phyloP scores from a whole-genome alignment of 64 coral and sea anemone species.

The Hydrozoanthus tunicans region DNA sequence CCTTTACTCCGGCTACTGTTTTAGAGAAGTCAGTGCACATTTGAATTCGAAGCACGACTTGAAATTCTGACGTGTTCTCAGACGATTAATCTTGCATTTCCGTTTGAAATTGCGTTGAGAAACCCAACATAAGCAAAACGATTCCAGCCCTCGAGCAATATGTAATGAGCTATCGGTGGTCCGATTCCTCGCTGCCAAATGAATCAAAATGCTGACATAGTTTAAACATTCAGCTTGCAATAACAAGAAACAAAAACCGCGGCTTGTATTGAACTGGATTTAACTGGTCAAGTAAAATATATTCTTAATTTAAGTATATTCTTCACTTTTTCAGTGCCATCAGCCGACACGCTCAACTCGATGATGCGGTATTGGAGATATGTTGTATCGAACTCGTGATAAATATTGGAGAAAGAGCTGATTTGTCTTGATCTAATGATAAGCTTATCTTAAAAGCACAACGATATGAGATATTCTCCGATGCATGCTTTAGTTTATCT shows the following conservation, averaged over 20 bases:
- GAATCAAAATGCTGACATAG: neutral
- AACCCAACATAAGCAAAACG: neutral
- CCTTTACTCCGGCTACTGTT: slow-evolving; percentile 55
- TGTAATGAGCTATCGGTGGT: neutral
- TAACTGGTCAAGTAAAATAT: neutral
- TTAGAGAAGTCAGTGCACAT: slow-evolving; percentile 21
- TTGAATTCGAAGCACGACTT: slow-evolving; percentile 23
- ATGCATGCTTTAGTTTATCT: slow-evolving; percentile 32
- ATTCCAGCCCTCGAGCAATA: slow-evolving; percentile 45
- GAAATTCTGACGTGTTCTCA: slow-evolving; percentile 4
- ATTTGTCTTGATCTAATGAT: slow-evolving; percentile 37
- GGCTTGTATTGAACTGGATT: neutral
- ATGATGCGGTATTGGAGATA: slow-evolving; percentile 18
- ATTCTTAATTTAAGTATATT: slow-evolving; percentile 17
- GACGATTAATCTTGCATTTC: slow-evolving; percentile 52
- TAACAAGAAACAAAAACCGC: neutral
- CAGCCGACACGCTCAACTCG: neutral
- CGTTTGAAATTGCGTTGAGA: slow-evolving; percentile 6
- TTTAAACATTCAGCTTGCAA: neutral
- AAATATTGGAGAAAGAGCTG: slow-evolving; percentile 20
- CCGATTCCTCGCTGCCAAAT: neutral
- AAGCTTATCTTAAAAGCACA: slow-evolving; percentile 53
- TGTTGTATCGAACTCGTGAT: slow-evolving; percentile 8
- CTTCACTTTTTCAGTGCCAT: neutral
- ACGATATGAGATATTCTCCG: neutral